Evolutionary conservation across 2,888 invertebrate genomes (phyloP), one percentile per base, ranked within the genome.

Genomic region (Eilema depressum): DNA sequence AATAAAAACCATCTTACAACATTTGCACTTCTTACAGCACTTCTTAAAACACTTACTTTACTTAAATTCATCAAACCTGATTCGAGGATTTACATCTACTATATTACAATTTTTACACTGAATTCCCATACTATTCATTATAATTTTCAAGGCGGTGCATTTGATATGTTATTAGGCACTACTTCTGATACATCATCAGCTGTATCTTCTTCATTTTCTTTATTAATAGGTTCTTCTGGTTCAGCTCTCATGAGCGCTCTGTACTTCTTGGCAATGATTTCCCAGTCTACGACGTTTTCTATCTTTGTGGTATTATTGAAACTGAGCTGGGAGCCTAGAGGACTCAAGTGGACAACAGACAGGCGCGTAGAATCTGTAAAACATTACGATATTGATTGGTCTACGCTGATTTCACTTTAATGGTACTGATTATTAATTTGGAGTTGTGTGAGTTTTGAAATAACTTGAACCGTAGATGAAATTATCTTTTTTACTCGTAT

Each of bases 231-330:
- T 66, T 95, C 95, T 2, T 95, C 95, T 0, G 95, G 89, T 67
- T 94, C 94, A 69, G 93, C 95, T 65, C 95, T 89, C 92, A 89
- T 95, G 14, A 98, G 94, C 0, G 97, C 97, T 26, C 98, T 96
- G 89, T 98, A 99, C 88, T 98, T 98, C 93, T 98, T 98, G 28
- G 98, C 97, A 72, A 98, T 98, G 3, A 97, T 96, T 85, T 98
- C 98, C 98, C 98, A 99, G 89, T 99, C 98, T 2, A 98, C 98
- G 11, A 98, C 98, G 85, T 97, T 98, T 89, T 98, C 98, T 80
- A 98, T 98, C 81, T 98, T 96, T 63, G 97, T 97, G 66, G 97
- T 96, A 78, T 97, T 97, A 85, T 96, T 97, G 92, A 98, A 98
- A 86, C 98, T 98, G 77, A 98, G 92, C 89, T 98, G 98, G 0